Evolutionary conservation across 2,888 invertebrate species (phyloP).

Genomic region (Epirrita christyi): DNA sequence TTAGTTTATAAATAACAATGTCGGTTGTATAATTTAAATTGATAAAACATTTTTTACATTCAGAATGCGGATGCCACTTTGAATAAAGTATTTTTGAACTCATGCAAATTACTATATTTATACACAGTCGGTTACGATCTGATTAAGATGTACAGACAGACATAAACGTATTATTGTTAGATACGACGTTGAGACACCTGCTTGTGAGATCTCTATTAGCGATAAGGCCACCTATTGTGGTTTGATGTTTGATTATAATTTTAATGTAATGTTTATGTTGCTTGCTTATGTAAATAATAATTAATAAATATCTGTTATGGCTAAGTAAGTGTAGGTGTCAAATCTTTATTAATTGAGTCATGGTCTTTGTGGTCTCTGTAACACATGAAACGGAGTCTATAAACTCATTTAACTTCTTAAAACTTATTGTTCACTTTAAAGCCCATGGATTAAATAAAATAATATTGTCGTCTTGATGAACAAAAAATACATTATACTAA

Average conservation of each 20-base stretch:
- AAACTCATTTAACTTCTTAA: too few relatives aligned
- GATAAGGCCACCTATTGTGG: slow-evolving; percentile 12
- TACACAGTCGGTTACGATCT: slow-evolving; percentile 11
- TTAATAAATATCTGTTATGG: too few relatives aligned
- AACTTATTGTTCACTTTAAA: too few relatives aligned
- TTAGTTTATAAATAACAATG: slow-evolving; percentile 11
- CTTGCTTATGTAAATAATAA: too few relatives aligned
- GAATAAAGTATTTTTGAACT: slow-evolving; percentile 14
- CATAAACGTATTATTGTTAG: slow-evolving; percentile 5
- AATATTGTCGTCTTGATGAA: too few relatives aligned
- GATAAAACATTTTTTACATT: slow-evolving; percentile 17
- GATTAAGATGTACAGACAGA: slow-evolving; percentile 10
- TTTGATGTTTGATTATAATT: neutral
- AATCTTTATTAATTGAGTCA: too few relatives aligned
- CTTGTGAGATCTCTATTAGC: slow-evolving; percentile 9
- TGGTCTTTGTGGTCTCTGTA: too few relatives aligned
- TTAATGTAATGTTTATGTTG: too few relatives aligned
- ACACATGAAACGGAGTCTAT: too few relatives aligned
- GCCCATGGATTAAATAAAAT: too few relatives aligned
- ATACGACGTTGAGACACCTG: slow-evolving; percentile 9
- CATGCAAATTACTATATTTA: slow-evolving; percentile 9
- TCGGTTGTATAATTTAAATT: slow-evolving; percentile 22
- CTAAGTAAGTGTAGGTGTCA: too few relatives aligned
- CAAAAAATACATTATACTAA: too few relatives aligned
- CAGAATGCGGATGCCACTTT: slow-evolving; percentile 19